Conservation (phyloP, 2,113 vertebrate genomes). For the Etheostoma cragini region DNA sequence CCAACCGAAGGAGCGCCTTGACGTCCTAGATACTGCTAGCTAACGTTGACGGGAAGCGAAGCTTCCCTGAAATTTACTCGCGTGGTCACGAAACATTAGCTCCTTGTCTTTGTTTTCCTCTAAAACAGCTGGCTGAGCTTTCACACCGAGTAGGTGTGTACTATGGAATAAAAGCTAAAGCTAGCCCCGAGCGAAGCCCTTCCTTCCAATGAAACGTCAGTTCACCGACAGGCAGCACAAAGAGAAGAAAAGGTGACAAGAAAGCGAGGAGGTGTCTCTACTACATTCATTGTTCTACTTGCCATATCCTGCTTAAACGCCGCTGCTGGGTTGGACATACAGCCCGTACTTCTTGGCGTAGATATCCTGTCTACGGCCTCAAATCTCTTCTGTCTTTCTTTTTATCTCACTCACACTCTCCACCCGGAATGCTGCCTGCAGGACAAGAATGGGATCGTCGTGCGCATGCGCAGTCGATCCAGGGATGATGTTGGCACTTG, state of each 20-base stretch:
- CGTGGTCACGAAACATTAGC: neutral
- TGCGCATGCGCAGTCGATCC: conserved; percentile 67
- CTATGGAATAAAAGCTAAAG: conserved; percentile 38
- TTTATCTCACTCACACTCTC: conserved; percentile 65
- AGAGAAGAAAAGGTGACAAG: conserved; percentile 42
- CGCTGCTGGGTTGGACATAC: neutral
- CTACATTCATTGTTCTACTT: conserved; percentile 21
- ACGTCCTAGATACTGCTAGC: neutral
- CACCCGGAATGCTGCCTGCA: conserved; percentile 79
- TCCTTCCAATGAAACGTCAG: conserved; percentile 70
- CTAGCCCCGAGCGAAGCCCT: conserved; percentile 66
- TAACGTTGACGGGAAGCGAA: neutral
- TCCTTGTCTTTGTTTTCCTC: neutral
- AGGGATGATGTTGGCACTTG: conserved; percentile 79
- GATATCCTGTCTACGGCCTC: conserved; percentile 48
- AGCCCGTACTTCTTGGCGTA: neutral
- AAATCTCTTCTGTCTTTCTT: conserved; percentile 47
- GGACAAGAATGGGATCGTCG: conserved; percentile 80
- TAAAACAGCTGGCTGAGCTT: neutral
- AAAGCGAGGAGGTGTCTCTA: neutral
- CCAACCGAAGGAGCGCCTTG: conserved; percentile 1
- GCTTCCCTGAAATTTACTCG: neutral
- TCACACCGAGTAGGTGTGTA: conserved; percentile 24
- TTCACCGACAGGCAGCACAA: conserved; percentile 59
- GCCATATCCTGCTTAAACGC: conserved; percentile 57